Conservation (phyloP, 2,113 vertebrate species). For the Albula glossodonta region DNA sequence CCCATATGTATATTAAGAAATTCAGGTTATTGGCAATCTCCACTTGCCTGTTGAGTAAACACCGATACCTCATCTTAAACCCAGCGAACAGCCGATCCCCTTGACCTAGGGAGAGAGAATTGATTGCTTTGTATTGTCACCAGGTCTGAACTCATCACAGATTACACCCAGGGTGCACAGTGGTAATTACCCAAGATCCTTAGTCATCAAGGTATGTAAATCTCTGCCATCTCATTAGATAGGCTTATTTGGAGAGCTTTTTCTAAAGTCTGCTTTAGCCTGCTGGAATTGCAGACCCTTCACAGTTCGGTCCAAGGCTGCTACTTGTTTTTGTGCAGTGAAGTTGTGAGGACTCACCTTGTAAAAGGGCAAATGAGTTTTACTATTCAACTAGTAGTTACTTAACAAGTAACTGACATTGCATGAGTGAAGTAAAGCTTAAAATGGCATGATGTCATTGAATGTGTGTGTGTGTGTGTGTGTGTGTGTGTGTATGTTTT, state of each 20-base stretch:
- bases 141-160: conserved; percentile 49
- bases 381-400: neutral
- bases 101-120: conserved; percentile 46
- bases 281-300: conserved; percentile 7
- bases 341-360: neutral
- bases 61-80: conserved; percentile 37
- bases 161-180: conserved; percentile 51
- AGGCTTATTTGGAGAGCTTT: conserved; percentile 52
- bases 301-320: neutral
- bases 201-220: conserved; percentile 55
- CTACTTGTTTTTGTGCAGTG: neutral
- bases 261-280: conserved; percentile 21
- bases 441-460: neutral
- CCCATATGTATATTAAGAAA: conserved; percentile 3
- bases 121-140: conserved; percentile 49
- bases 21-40: conserved; percentile 35
- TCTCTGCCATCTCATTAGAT: conserved; percentile 53
- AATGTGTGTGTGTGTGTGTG: neutral
- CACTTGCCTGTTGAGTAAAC: conserved; percentile 38
- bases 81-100: conserved; percentile 21
- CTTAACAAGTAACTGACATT: neutral
- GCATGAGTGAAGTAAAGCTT: neutral
- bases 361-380: neutral
- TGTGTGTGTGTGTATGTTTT: neutral
- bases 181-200: conserved; percentile 61